Evolutionary conservation across 2,888 invertebrate genomes (phyloP).

Genomic region (Phaedon cochleariae): DNA sequence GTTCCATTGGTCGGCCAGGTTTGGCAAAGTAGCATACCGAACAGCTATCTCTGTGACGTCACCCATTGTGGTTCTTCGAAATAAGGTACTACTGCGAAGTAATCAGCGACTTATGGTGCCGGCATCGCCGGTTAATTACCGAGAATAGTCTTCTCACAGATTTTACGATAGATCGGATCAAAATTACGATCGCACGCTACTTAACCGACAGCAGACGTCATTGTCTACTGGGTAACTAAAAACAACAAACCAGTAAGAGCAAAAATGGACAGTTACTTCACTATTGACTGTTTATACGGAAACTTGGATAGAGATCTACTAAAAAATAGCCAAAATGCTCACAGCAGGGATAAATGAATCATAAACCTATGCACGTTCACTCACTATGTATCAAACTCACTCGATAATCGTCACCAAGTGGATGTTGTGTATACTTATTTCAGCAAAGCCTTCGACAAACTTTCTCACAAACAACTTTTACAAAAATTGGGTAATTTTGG

Average conservation of each 20-base stretch:
- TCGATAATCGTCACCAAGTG: no score
- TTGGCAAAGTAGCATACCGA: not conserved
- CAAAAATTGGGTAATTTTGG: no score
- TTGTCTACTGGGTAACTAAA: not conserved
- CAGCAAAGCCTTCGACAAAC: no score
- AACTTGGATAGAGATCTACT: no score
- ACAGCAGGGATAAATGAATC: no score
- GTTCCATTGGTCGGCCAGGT: not conserved
- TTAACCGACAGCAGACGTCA: constrained; percentile 38
- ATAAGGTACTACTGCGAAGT: not conserved
- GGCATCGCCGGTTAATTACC: constrained; percentile 48
- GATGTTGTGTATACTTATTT: no score
- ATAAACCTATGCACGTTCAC: no score
- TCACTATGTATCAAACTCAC: no score
- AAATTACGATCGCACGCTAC: constrained; percentile 52
- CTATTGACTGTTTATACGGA: not conserved
- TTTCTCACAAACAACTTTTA: no score
- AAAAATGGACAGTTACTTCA: not conserved
- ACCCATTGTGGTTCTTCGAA: not conserved
- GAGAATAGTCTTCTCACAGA: constrained; percentile 50
- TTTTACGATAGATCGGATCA: constrained; percentile 55
- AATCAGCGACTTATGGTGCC: not conserved
- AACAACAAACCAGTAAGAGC: not conserved
- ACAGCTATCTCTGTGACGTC: not conserved
- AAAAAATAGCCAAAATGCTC: no score